Evolutionary conservation across 1,140 invertebrate species (phyloP), one percentile per base, ranked within the genome.

Genomic region (Solen grandis): DNA sequence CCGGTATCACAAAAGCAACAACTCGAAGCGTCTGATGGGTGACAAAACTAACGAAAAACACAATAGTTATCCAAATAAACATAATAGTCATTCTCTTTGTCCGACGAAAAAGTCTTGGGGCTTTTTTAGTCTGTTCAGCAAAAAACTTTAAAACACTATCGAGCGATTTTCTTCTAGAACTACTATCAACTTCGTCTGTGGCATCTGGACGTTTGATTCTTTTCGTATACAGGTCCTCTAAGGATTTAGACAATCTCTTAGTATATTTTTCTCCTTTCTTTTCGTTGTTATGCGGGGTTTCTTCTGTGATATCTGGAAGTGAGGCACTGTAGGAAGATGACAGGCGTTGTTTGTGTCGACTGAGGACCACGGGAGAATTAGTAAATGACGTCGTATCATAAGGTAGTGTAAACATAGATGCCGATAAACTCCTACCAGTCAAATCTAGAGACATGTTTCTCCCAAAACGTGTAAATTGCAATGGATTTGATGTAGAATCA

Each of bases 31-130:
- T 16, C 2, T 25, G 25, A 33, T 62, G 59, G n/a, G 31, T 29
- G 16, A 62, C 59, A 33, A 29, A 62, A n/a, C 19, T 62, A 29
- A 62, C 19, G 25, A 62, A 62, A 29, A 62, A 62, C 14, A 29
- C 29, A 1, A 62, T 25, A 19, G 59, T 62, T 4, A 62, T 62
- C 25, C 25, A 29, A 62, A n/a, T 19, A 16, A 62, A 33, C 59
- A 62, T 62, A 16, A 62, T 16, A 22, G 59, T 62, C 16, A 27
- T 62, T 19, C 59, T 19, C 13, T 62, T 62, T 10, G 8, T 46
- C 41, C 41, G 41, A 8, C 41, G 19, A 46, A 46, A 19, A 46
- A 46, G 41, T 10, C 41, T 46, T 46, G 41, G 8, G 41, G 19
- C 19, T 46, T 19, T 46, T 46, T 19, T n/a, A n/a, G n/a, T n/a